Percentiles rank a stretch among this genome's conserved stretches.
phyloP scores from a whole-genome alignment of 2,113 vertebrate species.

The Nanger granti region DNA sequence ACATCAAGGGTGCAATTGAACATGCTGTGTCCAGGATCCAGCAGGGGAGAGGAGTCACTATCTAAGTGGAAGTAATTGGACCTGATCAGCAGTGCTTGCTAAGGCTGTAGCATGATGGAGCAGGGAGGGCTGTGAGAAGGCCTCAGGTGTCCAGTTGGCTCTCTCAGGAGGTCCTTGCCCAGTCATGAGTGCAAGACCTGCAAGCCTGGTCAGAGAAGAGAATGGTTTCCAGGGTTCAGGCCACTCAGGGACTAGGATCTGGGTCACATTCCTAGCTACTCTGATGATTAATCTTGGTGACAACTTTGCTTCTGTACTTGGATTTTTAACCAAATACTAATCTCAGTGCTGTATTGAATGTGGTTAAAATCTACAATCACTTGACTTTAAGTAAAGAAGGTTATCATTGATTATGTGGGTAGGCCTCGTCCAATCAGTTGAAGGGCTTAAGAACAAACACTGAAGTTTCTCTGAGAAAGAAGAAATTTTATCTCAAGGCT shows the following conservation, averaged over 20 bases:
- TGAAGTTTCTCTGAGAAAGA: background rate
- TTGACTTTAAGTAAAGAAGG: background rate
- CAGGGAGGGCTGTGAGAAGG: background rate
- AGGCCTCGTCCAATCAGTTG: background rate
- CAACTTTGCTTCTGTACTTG: background rate
- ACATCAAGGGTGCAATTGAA: background rate
- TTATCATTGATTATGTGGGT: no score
- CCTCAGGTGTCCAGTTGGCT: rapidly evolving
- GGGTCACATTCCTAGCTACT: background rate
- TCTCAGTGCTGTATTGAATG: background rate
- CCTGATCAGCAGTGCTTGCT: background rate
- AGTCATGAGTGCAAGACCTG: background rate
- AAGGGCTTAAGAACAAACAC: background rate
- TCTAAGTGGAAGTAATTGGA: background rate
- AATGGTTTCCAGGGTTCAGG: background rate
- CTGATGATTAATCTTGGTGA: background rate
- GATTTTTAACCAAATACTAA: background rate
- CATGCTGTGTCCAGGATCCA: background rate
- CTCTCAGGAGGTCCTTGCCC: no score
- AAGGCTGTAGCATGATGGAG: background rate
- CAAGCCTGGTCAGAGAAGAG: background rate
- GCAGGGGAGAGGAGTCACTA: background rate
- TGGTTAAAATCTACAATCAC: background rate
- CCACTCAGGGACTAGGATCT: background rate
- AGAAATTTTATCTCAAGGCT: background rate